Conservation (phyloP, 2,888 invertebrate genomes). For the Eilema caniola region DNA sequence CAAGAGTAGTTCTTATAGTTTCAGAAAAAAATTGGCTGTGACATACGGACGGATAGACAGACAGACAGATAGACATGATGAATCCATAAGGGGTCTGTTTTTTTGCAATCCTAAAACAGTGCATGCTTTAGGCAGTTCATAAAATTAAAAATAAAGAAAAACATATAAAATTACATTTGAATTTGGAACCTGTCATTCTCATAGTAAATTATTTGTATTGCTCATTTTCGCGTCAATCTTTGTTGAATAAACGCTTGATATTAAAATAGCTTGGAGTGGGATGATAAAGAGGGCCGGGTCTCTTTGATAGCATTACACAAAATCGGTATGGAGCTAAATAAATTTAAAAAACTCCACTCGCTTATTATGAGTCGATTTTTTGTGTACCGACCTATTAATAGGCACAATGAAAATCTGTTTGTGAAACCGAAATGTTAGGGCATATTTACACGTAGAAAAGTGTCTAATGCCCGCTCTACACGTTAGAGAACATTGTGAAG, state of each 20-base stretch:
- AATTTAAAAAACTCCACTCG: not conserved
- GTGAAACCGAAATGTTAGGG: not conserved
- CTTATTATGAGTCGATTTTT: not conserved
- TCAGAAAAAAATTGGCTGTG: no score
- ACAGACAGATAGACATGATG: no score
- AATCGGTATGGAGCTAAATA: not conserved
- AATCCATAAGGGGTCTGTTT: no score
- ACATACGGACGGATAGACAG: no score
- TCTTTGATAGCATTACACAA: not conserved
- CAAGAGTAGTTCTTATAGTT: no score
- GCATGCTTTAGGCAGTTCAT: no score
- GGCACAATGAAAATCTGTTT: not conserved
- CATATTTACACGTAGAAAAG: not conserved
- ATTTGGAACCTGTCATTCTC: not conserved
- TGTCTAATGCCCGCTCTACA: not conserved
- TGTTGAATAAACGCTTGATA: not conserved
- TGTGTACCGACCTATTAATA: not conserved
- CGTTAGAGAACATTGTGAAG: no score
- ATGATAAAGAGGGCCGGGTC: not conserved
- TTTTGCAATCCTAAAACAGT: no score
- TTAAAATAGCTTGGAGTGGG: not conserved
- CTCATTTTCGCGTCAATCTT: not conserved
- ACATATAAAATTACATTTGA: not conserved
- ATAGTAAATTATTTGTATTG: not conserved
- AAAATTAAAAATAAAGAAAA: no score